Evolutionary conservation across 2,888 invertebrate genomes (phyloP).

Genomic region (Meganola albula): DNA sequence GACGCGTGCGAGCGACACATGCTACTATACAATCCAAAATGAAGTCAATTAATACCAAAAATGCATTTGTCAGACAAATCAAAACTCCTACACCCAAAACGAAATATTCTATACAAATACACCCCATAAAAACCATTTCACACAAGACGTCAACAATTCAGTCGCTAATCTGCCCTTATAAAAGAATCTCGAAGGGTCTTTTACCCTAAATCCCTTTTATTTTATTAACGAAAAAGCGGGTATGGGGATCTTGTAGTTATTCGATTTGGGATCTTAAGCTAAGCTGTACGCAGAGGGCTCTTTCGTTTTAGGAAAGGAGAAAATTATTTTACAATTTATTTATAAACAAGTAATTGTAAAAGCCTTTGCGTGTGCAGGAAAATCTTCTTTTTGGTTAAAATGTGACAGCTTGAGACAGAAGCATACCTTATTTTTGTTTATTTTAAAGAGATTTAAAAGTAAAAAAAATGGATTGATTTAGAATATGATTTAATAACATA

Average conservation of each 20-base stretch:
- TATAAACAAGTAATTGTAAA: no score
- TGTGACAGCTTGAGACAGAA: no score
- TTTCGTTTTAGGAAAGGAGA: no score
- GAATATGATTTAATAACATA: no score
- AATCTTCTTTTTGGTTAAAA: no score
- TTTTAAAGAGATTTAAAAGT: no score
- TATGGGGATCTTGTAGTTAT: constrained; percentile 31
- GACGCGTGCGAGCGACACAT: constrained; percentile 9
- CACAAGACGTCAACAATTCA: constrained; percentile 37
- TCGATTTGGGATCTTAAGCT: constrained; percentile 30
- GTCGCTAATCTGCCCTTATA: constrained; percentile 38
- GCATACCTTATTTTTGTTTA: no score
- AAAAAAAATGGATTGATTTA: no score
- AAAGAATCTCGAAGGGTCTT: constrained; percentile 35
- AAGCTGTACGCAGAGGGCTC: no score
- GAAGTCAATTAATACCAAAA: constrained; percentile 47
- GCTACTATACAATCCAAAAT: constrained; percentile 28
- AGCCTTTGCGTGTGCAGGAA: no score
- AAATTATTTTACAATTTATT: no score
- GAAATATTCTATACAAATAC: constrained; percentile 15
- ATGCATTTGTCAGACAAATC: constrained; percentile 51
- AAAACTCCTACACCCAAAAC: constrained; percentile 28
- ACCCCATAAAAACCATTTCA: constrained; percentile 29
- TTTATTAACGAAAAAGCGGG: constrained; percentile 43
- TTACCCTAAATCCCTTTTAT: constrained; percentile 47